Conservation (phyloP, 2,797 vertebrate genomes). For the Parambassis ranga region DNA sequence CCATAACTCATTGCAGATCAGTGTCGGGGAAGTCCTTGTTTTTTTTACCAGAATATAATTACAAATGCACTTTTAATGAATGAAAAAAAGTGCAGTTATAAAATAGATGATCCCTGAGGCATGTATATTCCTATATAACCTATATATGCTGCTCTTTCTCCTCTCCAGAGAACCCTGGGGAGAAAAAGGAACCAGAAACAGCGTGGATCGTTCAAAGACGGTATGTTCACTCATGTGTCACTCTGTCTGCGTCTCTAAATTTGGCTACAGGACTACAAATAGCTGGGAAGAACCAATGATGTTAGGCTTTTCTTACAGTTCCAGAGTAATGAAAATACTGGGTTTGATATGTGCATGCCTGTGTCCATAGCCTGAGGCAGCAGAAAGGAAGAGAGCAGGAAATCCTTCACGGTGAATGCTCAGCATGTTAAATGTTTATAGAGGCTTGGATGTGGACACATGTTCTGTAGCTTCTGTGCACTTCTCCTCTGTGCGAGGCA, state of each 20-base stretch:
- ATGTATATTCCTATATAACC: conserved; percentile 21
- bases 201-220: conserved; percentile 94
- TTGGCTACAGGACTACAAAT: neutral
- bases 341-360: neutral
- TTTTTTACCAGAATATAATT: neutral
- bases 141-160: conserved; percentile 25
- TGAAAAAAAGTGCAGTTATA: neutral
- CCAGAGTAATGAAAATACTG: neutral
- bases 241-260: conserved; percentile 33
- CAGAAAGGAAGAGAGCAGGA: conserved; percentile 14
- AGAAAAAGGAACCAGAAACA: conserved; percentile 84
- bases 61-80: neutral
- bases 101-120: too few relatives aligned
- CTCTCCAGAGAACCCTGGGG: conserved; percentile 83
- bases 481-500: neutral
- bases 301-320: neutral
- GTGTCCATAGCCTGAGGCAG: conserved; percentile 1
- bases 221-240: conserved; percentile 78
- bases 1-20: conserved; percentile 16
- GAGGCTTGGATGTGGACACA: neutral
- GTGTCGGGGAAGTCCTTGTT: conserved; percentile 13
- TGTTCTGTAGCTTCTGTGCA: neutral
- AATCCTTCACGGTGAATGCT: conserved; percentile 3
- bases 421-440: conserved; percentile 11
- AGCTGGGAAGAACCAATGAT: conserved; percentile 27